Evolutionary conservation across 2,888 invertebrate genomes (phyloP).

Genomic region (Branchellion lobata): DNA sequence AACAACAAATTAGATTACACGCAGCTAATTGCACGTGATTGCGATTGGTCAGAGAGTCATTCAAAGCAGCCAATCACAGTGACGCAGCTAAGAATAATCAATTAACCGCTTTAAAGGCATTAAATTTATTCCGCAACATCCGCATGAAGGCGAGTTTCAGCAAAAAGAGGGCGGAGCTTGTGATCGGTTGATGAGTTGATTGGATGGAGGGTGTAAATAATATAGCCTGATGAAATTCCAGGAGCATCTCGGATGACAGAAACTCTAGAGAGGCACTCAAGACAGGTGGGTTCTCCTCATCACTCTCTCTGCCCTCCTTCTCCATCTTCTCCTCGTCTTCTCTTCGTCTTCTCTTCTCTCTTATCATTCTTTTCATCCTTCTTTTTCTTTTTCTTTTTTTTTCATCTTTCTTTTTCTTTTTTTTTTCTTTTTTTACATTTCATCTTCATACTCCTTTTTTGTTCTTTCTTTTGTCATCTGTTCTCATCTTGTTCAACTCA

Average conservation of each 20-base stretch:
- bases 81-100: background rate
- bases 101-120: background rate
- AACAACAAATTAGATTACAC: background rate
- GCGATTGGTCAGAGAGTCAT: background rate
- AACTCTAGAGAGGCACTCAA: background rate
- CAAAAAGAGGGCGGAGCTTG: background rate
- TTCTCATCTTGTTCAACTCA: too few species aligned
- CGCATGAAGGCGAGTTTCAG: background rate
- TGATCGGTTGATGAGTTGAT: background rate
- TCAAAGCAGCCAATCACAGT: background rate
- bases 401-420: background rate
- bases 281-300: background rate
- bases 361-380: background rate
- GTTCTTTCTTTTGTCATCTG: too few species aligned
- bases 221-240: slow-evolving; percentile 7
- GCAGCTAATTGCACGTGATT: background rate
- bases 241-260: background rate
- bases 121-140: background rate
- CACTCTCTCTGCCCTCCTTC: background rate
- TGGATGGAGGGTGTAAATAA: slow-evolving; percentile 4
- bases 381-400: background rate
- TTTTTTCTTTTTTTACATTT: background rate
- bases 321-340: background rate
- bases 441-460: background rate
- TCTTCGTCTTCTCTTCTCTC: background rate